A percentile compares a stretch with the other conserved stretches of the same genome.
Evolutionary conservation across 64 coral and sea anemone genomes (phyloP).

Genomic region (Trachythela sp.): DNA sequence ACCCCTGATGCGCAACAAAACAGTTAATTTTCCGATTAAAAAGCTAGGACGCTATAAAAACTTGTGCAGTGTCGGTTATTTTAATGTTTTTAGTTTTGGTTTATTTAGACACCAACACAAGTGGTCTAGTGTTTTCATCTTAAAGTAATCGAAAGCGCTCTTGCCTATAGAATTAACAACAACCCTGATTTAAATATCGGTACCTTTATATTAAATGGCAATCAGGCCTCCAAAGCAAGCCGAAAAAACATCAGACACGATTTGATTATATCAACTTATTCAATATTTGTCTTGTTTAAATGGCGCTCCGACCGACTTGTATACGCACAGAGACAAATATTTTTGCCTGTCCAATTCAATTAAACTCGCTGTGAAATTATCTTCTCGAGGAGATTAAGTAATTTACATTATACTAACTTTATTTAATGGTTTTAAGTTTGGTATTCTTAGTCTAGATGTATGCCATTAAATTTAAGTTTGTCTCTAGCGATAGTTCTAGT

Average conservation of each 20-base stretch:
- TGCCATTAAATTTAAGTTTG: no score
- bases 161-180: no score
- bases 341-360: background rate
- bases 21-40: background rate
- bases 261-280: background rate
- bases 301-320: background rate
- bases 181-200: background rate
- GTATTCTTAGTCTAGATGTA: no score
- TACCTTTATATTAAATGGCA: slow-evolving; percentile 1
- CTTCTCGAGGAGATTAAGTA: background rate
- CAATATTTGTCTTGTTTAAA: slow-evolving; percentile 32
- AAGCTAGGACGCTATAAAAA: background rate
- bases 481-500: no score
- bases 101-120: background rate
- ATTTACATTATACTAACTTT: background rate
- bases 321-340: background rate
- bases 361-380: background rate
- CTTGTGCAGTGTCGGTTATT: background rate
- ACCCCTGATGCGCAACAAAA: background rate
- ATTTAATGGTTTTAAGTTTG: background rate
- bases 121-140: background rate
- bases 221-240: background rate
- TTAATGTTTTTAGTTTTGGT: background rate
- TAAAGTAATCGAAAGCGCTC: no score
- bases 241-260: background rate